phyloP scores from a whole-genome alignment of 1,140 invertebrate genomes.

The Bombus impatiens region DNA sequence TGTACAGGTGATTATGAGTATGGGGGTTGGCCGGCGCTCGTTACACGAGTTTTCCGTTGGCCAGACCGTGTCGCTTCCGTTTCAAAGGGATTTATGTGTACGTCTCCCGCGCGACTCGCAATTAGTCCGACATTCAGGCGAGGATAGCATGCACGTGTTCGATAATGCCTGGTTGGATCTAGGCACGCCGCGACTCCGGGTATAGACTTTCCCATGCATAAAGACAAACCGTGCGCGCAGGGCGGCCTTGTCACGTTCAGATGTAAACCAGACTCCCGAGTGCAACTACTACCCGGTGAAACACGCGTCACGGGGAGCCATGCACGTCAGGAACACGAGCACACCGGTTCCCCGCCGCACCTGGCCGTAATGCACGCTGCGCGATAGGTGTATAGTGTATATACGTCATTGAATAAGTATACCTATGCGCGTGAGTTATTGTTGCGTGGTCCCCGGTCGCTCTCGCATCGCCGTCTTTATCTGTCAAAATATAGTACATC shows the following conservation, averaged over 20 bases:
- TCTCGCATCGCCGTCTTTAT: not conserved
- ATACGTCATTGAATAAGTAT: slow-evolving; percentile 46
- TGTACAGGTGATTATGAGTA: slow-evolving; percentile 49
- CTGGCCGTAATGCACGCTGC: slow-evolving; percentile 58
- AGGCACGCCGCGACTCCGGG: slow-evolving; percentile 27
- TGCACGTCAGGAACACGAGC: slow-evolving; percentile 76
- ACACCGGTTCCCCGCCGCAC: slow-evolving; percentile 63
- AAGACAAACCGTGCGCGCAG: slow-evolving; percentile 75
- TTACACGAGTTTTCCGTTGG: slow-evolving; percentile 59
- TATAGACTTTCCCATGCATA: slow-evolving; percentile 77
- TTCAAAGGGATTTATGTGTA: slow-evolving; percentile 56
- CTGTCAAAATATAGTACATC: slow-evolving; percentile 1
- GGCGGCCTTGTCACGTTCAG: slow-evolving; percentile 79
- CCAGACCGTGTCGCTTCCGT: slow-evolving; percentile 42
- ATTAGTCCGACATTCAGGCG: slow-evolving; percentile 67
- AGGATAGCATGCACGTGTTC: slow-evolving; percentile 53
- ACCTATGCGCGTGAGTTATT: slow-evolving; percentile 48
- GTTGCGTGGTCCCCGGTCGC: not conserved
- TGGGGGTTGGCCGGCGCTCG: slow-evolving; percentile 26
- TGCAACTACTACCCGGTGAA: slow-evolving; percentile 67
- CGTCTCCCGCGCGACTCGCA: slow-evolving; percentile 52
- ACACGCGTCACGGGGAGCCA: slow-evolving; percentile 73
- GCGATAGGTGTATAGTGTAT: slow-evolving; percentile 27
- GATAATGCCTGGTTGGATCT: slow-evolving; percentile 63
- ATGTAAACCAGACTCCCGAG: slow-evolving; percentile 72